Conservation (phyloP, 2,113 vertebrate genomes). For the Notarius lentiginosus region DNA sequence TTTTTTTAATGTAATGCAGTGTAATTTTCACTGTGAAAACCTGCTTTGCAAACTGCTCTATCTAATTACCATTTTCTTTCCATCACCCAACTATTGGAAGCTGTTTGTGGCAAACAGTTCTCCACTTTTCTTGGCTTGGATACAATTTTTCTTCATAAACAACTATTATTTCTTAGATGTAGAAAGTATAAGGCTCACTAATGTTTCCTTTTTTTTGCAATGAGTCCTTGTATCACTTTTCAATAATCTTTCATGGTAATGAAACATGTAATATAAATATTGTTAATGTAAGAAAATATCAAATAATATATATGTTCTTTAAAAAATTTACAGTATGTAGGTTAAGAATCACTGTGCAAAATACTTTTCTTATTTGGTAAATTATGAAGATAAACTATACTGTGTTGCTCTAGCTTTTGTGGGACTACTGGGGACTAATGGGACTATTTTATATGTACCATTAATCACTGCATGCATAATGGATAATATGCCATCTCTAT, state of each 20-base stretch:
- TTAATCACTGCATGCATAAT: neutral
- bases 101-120: neutral
- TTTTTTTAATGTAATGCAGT: neutral
- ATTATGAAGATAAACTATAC: neutral
- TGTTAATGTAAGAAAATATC: neutral
- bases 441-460: neutral
- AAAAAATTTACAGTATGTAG: neutral
- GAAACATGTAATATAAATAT: neutral
- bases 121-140: neutral
- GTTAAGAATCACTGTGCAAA: neutral
- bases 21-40: neutral
- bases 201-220: neutral
- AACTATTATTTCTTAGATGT: neutral
- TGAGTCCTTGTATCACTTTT: neutral
- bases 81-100: neutral
- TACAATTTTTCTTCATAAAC: neutral
- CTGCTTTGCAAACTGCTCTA: neutral
- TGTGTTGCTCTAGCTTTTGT: neutral
- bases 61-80: neutral
- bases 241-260: neutral
- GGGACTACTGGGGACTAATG: neutral
- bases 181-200: neutral
- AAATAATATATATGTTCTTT: neutral
- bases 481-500: neutral
- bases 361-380: neutral